These are phyloP conservation scores for Capra hircus DNA, from an alignment of 2,113 vertebrate species.

Conservation along the genomic window DNA sequence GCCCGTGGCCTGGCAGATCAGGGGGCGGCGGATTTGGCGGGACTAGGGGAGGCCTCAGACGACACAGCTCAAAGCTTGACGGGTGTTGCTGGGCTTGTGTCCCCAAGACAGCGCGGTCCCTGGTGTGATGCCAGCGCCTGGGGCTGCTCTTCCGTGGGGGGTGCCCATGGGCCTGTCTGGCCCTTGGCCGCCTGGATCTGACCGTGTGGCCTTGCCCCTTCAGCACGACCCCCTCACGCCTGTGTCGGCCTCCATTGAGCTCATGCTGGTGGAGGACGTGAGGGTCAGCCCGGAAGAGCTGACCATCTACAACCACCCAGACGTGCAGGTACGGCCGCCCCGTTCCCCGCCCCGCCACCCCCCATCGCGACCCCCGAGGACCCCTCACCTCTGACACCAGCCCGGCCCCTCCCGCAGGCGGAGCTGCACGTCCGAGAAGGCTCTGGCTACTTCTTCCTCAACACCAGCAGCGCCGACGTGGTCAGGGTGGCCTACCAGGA, in stretches of 20 bases:
- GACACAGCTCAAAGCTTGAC: fast-evolving
- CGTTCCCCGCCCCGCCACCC: fast-evolving
- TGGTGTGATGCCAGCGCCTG: neutral
- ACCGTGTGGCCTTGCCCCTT: neutral
- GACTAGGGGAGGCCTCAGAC: neutral
- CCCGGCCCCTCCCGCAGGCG: conserved; percentile 75
- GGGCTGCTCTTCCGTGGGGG: fast-evolving
- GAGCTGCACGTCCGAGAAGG: conserved; percentile 88
- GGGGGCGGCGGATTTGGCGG: neutral
- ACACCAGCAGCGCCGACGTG: conserved; percentile 84
- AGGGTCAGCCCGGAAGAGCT: conserved; percentile 84
- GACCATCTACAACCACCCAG: conserved; percentile 93
- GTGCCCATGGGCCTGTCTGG: fast-evolving
- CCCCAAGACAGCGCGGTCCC: fast-evolving
- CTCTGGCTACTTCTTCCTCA: conserved; percentile 95
- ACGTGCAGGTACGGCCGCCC: conserved; percentile 81
- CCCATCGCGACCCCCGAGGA: fast-evolving
- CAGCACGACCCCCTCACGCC: conserved; percentile 85
- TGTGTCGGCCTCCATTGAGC: conserved; percentile 88
- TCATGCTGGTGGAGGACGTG: conserved; percentile 94
- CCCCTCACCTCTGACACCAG: neutral
- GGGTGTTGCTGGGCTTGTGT: neutral
- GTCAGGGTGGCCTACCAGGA: conserved; percentile 86
- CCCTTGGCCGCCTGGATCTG: neutral
- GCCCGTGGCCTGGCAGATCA: neutral